Evolutionary conservation across 2,113 vertebrate genomes (phyloP), one percentile per base, ranked within the genome.

Genomic region (Gracilinanus agilis): DNA sequence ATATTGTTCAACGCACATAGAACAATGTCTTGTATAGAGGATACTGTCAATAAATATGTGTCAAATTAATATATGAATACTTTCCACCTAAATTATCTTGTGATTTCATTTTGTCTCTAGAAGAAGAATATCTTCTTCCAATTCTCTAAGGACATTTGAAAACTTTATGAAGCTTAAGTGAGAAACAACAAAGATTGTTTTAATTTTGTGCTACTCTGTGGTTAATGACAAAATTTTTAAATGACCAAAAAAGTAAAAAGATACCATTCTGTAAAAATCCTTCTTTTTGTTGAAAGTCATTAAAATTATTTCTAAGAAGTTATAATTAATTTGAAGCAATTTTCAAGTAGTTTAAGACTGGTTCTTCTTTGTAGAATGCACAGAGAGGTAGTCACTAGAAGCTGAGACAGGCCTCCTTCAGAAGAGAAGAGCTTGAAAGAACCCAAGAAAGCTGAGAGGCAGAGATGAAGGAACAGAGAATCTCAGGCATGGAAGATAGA

Each of bases 101-200:
- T 40, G 19, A 21, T 83, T 83, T 83, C 16, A 21, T 83, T 8
- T 21, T 8, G 16, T 75, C 24, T 97, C 54, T 95, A 21, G 61
- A 95, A 97, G 90, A 24, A 92, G 54, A 91, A 55, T 88, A 53
- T 94, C 49, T 29, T 95, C 13, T 23, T 83, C 90, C 27, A 95
- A 54, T 90, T 94, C 89, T 95, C 88, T 90, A 61, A 56, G 58
- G 61, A 90, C 56, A 93, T 90, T 90, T 93, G 54, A 95, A 88
- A 61, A 1, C 9, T 95, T 92, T 23, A 67, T 56, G 90, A 95
- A 95, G 93, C 92, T 92, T 92, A 96, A 96, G 94, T 96, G 56
- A 12, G 93, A 95, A 25, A 89, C 44, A 94, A 91, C 90, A 55
- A 9, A 95, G 29, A 97, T 90, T 92, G 55, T 54, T 92, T 94